Percentiles rank a stretch among this genome's conserved stretches.
Conservation (phyloP, 2,113 vertebrate genomes). For the Cnemophilus loriae region DNA sequence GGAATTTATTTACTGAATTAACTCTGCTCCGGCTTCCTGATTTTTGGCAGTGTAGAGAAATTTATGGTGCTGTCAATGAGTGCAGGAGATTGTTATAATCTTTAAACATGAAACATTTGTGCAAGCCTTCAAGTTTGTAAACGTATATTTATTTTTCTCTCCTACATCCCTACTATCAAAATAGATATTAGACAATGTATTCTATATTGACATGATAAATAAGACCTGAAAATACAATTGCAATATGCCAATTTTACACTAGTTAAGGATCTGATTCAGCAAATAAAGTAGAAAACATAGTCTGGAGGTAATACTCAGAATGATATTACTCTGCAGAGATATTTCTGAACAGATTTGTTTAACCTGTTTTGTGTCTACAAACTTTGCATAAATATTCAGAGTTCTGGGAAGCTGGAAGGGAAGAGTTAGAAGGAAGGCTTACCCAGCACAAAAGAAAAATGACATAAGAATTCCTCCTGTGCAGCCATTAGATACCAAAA, state of each 20-base stretch:
- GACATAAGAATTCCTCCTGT: background rate
- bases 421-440: background rate
- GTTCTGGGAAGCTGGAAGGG: background rate
- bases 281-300: background rate
- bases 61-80: background rate
- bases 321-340: background rate
- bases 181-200: background rate
- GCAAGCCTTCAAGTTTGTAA: background rate
- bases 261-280: background rate
- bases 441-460: background rate
- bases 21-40: background rate
- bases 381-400: background rate
- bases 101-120: background rate
- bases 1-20: background rate
- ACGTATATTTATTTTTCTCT: background rate
- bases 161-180: background rate
- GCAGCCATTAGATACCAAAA: conserved; percentile 5
- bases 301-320: background rate
- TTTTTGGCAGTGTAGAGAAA: background rate
- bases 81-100: background rate
- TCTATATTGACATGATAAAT: background rate
- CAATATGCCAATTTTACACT: background rate
- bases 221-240: background rate
- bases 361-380: background rate
- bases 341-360: background rate